These are phyloP conservation scores for Diuraphis noxia DNA, from an alignment of 1,140 invertebrate genomes.

Conservation along the genomic window DNA sequence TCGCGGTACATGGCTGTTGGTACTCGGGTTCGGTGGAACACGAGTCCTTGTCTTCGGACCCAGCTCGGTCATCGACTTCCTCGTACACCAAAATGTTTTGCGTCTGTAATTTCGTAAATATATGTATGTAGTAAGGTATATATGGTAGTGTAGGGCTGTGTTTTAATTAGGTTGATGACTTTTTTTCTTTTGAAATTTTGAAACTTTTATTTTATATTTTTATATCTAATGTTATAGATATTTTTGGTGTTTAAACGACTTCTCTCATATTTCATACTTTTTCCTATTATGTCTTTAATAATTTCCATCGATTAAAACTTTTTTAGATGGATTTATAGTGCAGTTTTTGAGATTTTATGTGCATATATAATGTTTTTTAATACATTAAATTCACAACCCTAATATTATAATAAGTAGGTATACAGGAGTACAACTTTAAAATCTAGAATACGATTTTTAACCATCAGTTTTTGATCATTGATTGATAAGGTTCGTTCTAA, in stretches of 20 bases:
- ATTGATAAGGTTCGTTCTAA: no score
- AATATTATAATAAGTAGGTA: no score
- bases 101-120: not conserved
- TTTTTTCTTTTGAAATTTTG: no score
- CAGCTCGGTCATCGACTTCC: not conserved
- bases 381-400: no score
- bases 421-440: no score
- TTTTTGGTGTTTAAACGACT: not conserved
- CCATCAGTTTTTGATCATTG: no score
- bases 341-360: no score
- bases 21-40: not conserved
- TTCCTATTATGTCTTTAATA: not conserved
- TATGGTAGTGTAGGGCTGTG: no score
- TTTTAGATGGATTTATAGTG: no score
- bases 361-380: no score
- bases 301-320: not conserved
- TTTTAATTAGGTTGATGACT: not conserved
- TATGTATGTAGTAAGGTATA: not conserved
- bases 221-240: not conserved
- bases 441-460: no score
- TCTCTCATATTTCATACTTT: not conserved
- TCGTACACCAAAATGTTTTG: not conserved
- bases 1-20: not conserved
- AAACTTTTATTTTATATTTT: not conserved
- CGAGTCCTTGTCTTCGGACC: constrained; percentile 25